Base-by-base conservation (phyloP, 2,888 invertebrate genomes). In the Philereme vetulata region DNA sequence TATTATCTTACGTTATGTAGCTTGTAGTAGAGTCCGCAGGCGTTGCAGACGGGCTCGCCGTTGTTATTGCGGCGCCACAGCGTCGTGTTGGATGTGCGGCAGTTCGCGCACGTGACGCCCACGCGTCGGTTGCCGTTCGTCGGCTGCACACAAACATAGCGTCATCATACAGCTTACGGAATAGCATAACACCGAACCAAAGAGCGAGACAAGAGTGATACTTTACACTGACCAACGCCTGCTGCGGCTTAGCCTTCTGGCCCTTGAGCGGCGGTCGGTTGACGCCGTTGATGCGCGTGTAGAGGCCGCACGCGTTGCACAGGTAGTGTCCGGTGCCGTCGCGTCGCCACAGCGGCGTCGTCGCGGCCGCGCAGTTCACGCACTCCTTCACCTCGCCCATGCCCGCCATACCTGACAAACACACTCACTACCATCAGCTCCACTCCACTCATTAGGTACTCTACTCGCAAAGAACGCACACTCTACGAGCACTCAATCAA, bases 301-400 rank as follows among this genome's bases (percentile, higher is more conserved):
- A 99, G 76, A 99, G 96, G 77, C 99, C 99, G 93, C 99, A 99
- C 70, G 99, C 99, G 94, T 99, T 99, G 95, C 99, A 99, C 78
- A 99, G 95, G 93, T 99, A 99, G 93, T 99, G 98, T 65, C 99
- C 99, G 77, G 98, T 98, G 87, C 98, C 98, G 94, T 99, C 99
- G 85, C 99, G 95, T 72, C 99, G 95, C 99, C 99, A 99, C 75
- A 99, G 94, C 66, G 99, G 99, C 72, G 99, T 99, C 51, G 95
- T 96, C 45, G 94, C 95, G 1, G 99, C 99, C 64, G 95, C 94
- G 86, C 99, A 99, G 93, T 99, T 99, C 72, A 98, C 97, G 90
- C 99, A 99, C 87, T 96, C 95, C 86, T 95, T 96, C 71, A 94
- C 93, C 73, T 95, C 95, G 62, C 93, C 95, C 81, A 93, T 89